Evolutionary conservation across 2,888 invertebrate species (phyloP), one percentile per base, ranked within the genome.

Genomic region (Psylliodes chrysocephalus): DNA sequence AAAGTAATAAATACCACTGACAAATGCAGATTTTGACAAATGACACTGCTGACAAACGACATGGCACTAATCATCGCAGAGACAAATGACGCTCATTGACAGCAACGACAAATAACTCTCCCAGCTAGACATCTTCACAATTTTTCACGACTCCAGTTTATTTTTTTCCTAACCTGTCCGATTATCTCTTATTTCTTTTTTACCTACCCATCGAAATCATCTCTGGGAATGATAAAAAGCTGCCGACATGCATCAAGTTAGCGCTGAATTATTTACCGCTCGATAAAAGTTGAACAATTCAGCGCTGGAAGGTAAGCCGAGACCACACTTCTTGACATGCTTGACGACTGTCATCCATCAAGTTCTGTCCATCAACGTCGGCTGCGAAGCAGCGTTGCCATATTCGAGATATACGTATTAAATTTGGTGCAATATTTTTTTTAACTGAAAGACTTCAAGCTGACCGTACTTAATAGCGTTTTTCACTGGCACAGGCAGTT

Each of bases 201-300:
- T 57, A 33, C 46, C 46, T 19, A 18, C 46, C 46, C 14, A 18
- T 33, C 46, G 49, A 47, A 28, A 46, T 53, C 61, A n/a, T 54
- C 18, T 35, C 46, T 38, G 14, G 19, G 28, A 63, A 59, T 59
- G 59, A 63, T 63, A 63, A 59, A 12, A 59, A 59, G 57, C 55
- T 56, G 63, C 54, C 60, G 64, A 60, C 64, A 51, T 46, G 52
- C 49, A 54, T 64, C 64, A 54, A 64, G 54, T 64, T 64, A 64
- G 55, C 64, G 60, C 64, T 64, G 64, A 59, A 64, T 64, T 60
- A 61, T 64, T 63, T 63, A 63, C 52, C 46, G 57, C 57, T 59
- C 59, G 57, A 61, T 61, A 55, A 55, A 61, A 47, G 52, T 52
- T 52, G 28, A 47, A 25, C n/a, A 47, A 12, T 47, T 12, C 53